A percentile compares a stretch with the other conserved stretches of the same genome.
These are phyloP conservation scores for Hemicentrotus pulcherrimus DNA, from an alignment of 35 echinoderm and acorn worm species.

Conservation along the genomic window DNA sequence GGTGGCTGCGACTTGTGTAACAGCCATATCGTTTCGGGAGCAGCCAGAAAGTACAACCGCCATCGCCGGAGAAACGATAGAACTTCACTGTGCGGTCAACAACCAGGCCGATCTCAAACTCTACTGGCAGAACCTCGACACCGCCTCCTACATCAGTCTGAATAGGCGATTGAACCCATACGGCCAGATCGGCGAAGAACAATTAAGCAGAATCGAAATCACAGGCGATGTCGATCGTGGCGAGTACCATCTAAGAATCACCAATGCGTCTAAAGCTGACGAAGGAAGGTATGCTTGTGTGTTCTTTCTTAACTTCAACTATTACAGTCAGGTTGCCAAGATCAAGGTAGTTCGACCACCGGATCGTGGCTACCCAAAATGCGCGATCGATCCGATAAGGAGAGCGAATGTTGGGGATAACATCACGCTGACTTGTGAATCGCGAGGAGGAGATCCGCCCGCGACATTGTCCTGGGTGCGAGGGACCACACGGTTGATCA, in stretches of 20 bases:
- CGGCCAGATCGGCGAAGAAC: background rate
- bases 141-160: constrained; percentile 56
- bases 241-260: constrained; percentile 70
- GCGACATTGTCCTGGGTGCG: constrained; percentile 71
- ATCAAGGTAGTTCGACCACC: constrained; percentile 64
- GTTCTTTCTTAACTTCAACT: constrained; percentile 46
- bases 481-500: constrained; percentile 27
- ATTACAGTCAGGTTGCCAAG: constrained; percentile 60
- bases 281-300: constrained; percentile 67
- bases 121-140: constrained; percentile 74
- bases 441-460: constrained; percentile 68
- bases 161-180: constrained; percentile 58
- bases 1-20: background rate
- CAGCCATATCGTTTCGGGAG: constrained; percentile 55
- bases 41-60: constrained; percentile 51
- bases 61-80: constrained; percentile 51
- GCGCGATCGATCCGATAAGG: constrained; percentile 42
- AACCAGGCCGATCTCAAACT: constrained; percentile 48
- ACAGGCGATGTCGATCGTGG: constrained; percentile 63
- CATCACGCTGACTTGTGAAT: constrained; percentile 72
- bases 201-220: constrained; percentile 34
- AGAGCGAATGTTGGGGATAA: constrained; percentile 62
- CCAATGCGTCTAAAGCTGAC: constrained; percentile 45
- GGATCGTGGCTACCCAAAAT: constrained; percentile 57
- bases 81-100: constrained; percentile 61